phyloP scores from a whole-genome alignment of 2,888 invertebrate species.

The Imbricaverruca yamaguchii region DNA sequence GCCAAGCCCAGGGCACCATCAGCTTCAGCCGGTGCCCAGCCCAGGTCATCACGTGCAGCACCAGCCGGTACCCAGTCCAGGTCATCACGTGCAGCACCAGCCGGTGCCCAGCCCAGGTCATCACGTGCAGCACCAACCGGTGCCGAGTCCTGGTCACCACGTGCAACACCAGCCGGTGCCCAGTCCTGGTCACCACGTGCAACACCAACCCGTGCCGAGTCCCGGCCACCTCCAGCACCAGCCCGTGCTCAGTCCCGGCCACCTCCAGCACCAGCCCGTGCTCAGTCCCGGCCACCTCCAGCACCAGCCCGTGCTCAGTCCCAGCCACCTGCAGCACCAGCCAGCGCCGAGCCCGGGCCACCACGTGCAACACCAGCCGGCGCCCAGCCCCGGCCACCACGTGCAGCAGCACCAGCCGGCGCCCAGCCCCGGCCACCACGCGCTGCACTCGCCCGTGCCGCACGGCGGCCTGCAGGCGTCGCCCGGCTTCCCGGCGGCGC shows the following conservation, averaged over 20 bases:
- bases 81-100: constrained; percentile 26
- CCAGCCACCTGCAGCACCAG: constrained; percentile 25
- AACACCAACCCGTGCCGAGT: constrained; percentile 25
- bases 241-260: constrained; percentile 27
- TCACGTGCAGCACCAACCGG: constrained; percentile 21
- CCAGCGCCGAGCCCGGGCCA: constrained; percentile 27
- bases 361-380: constrained; percentile 28
- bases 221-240: constrained; percentile 29
- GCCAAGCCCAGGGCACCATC: not conserved
- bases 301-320: no score
- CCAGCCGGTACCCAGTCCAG: constrained; percentile 30
- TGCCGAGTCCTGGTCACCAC: constrained; percentile 24
- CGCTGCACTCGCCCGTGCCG: constrained; percentile 24
- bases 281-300: constrained; percentile 27
- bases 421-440: constrained; percentile 26
- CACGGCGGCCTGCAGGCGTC: constrained; percentile 22
- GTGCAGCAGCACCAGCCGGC: constrained; percentile 31
- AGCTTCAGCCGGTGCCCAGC: constrained; percentile 30
- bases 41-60: constrained; percentile 26
- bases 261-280: constrained; percentile 24
- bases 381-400: constrained; percentile 28
- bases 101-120: constrained; percentile 28
- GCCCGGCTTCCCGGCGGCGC: constrained; percentile 26
- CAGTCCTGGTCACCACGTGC: constrained; percentile 24
- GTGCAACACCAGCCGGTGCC: constrained; percentile 30